phyloP scores from a whole-genome alignment of 2,888 invertebrate species.

The Timema cristinae region DNA sequence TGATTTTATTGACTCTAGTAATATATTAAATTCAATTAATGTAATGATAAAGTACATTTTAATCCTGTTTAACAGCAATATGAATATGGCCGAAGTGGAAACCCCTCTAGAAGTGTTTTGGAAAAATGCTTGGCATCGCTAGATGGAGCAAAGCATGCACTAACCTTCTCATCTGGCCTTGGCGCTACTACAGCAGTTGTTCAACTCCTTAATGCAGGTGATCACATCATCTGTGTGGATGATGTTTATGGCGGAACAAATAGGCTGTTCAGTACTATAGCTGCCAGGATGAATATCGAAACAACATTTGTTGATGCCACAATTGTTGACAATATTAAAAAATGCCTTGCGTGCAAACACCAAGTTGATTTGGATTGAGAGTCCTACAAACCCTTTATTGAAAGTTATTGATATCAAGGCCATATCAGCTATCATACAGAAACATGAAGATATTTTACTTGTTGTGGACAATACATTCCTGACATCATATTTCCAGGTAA shows the following conservation, averaged over 20 bases:
- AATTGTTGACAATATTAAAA: slow-evolving; percentile 57
- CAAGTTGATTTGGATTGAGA: slow-evolving; percentile 82
- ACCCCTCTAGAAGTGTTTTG: slow-evolving; percentile 85
- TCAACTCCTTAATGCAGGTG: slow-evolving; percentile 74
- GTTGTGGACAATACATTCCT: slow-evolving; percentile 94
- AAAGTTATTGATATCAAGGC: slow-evolving; percentile 84
- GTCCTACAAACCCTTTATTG: slow-evolving; percentile 92
- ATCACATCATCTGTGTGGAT: slow-evolving; percentile 86
- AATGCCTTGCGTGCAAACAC: slow-evolving; percentile 44
- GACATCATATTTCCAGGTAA: slow-evolving; percentile 76
- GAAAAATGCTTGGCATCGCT: slow-evolving; percentile 87
- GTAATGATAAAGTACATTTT: background rate
- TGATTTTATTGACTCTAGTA: slow-evolving; percentile 17
- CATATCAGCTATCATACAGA: slow-evolving; percentile 59
- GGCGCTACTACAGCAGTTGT: slow-evolving; percentile 76
- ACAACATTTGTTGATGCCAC: slow-evolving; percentile 76
- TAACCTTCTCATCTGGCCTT: slow-evolving; percentile 85
- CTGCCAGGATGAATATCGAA: slow-evolving; percentile 64
- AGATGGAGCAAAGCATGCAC: slow-evolving; percentile 81
- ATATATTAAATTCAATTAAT: background rate
- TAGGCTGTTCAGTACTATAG: slow-evolving; percentile 52
- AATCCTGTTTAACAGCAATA: slow-evolving; percentile 44
- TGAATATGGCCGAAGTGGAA: slow-evolving; percentile 91
- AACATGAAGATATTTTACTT: slow-evolving; percentile 56
- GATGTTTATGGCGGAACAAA: slow-evolving; percentile 96